These are phyloP conservation scores for Chaetorhynchus papuensis DNA, from an alignment of 2,113 vertebrate genomes.

Conservation along the genomic window DNA sequence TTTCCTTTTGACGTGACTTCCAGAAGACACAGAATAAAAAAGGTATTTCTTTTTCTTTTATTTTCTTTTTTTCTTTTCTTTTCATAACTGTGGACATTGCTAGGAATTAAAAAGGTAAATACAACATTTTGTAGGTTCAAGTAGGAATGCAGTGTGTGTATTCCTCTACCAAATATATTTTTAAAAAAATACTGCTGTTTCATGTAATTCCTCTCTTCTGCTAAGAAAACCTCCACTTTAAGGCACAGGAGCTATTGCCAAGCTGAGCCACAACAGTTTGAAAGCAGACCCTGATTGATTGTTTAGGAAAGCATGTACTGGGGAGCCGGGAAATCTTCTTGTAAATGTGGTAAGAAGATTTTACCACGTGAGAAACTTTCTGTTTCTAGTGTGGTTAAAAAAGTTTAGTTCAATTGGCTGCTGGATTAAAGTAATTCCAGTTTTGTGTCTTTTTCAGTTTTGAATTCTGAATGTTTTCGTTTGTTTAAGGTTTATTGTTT, in stretches of 20 bases:
- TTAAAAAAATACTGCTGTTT: neutral
- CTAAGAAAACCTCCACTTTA: neutral
- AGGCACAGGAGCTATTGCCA: neutral
- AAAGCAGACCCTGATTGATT: neutral
- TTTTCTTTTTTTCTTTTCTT: neutral
- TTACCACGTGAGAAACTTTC: neutral
- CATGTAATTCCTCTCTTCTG: neutral
- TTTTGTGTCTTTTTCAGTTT: neutral
- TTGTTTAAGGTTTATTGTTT: neutral
- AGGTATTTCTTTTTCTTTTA: neutral
- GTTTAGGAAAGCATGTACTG: neutral
- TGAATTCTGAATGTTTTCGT: neutral
- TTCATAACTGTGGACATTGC: neutral
- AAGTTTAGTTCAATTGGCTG: neutral
- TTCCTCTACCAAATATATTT: neutral
- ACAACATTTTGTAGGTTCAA: neutral
- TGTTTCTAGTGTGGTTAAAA: neutral
- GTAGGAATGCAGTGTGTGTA: neutral
- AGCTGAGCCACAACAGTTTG: neutral
- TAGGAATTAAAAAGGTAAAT: neutral
- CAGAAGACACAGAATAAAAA: neutral
- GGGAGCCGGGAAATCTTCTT: neutral
- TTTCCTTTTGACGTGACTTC: neutral
- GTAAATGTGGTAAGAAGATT: neutral
- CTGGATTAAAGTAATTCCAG: neutral